Evolutionary conservation across 2,888 invertebrate species (phyloP).

Genomic region (Teleogryllus oceanicus): DNA sequence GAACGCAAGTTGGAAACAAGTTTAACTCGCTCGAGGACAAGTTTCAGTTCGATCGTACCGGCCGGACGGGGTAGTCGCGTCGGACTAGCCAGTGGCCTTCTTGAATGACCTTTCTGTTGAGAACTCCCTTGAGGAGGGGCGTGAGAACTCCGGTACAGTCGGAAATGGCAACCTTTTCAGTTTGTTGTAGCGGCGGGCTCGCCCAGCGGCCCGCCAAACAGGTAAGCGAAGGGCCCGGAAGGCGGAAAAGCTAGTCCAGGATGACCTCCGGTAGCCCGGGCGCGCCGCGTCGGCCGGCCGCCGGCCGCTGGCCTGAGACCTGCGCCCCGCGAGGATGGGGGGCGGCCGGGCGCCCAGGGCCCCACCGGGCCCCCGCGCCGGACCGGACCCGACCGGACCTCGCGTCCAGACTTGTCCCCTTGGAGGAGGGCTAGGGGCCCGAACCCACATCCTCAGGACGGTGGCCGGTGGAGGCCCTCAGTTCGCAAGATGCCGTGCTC

Average conservation of each 20-base stretch:
- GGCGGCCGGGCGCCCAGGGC: not conserved
- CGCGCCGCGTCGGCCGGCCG: not conserved
- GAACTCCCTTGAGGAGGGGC: not conserved
- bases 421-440: no score
- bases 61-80: not conserved
- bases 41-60: not conserved
- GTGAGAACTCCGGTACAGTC: not conserved
- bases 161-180: slow-evolving; percentile 3
- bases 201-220: not conserved
- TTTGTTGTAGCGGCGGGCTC: not conserved
- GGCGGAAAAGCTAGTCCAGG: not conserved
- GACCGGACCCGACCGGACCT: no score
- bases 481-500: no score
- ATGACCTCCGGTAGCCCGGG: not conserved
- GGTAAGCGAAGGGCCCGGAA: not conserved
- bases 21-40: not conserved
- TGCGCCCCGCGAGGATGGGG: not conserved
- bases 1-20: not conserved
- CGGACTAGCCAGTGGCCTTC: slow-evolving; percentile 3
- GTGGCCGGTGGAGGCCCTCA: no score
- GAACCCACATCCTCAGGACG: no score
- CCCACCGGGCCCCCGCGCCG: not conserved
- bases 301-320: not conserved
- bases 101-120: not conserved
- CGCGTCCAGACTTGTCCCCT: no score